These are phyloP conservation scores for Ylistrum balloti DNA, from an alignment of 1,140 invertebrate species.

Conservation along the genomic window DNA sequence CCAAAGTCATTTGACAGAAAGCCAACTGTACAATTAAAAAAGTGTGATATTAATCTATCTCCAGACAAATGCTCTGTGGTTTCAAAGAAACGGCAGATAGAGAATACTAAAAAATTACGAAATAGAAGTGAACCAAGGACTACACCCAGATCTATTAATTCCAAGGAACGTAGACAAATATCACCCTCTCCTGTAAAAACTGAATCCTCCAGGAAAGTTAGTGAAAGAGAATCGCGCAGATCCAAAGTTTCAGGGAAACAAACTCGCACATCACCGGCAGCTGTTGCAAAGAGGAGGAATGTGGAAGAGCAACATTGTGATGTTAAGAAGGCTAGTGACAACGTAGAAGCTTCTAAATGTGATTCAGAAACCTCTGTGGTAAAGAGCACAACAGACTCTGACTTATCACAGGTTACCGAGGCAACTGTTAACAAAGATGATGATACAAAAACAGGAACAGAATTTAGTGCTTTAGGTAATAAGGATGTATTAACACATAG, in stretches of 20 bases:
- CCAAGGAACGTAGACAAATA: background rate
- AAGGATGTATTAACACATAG: background rate
- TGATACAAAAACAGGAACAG: background rate
- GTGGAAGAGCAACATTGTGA: conserved; percentile 26
- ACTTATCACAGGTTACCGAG: background rate
- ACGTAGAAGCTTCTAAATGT: conserved; percentile 22
- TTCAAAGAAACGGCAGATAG: background rate
- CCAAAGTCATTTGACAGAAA: conserved; percentile 1
- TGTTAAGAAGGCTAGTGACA: conserved; percentile 9
- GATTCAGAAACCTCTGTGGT: conserved; percentile 14
- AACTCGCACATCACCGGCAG: background rate
- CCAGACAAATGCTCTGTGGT: background rate
- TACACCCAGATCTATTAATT: background rate
- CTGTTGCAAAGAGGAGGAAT: background rate
- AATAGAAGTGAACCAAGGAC: background rate
- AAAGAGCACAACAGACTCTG: conserved; percentile 26
- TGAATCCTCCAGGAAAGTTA: background rate
- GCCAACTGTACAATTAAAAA: background rate
- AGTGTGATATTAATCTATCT: background rate
- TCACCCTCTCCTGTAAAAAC: background rate
- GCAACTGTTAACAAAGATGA: background rate
- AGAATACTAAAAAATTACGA: conserved; percentile 9
- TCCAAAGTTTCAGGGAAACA: conserved; percentile 18
- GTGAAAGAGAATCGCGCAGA: background rate
- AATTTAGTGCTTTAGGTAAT: background rate